phyloP scores from a whole-genome alignment of 2,113 vertebrate species.

The Xiphophorus couchianus region DNA sequence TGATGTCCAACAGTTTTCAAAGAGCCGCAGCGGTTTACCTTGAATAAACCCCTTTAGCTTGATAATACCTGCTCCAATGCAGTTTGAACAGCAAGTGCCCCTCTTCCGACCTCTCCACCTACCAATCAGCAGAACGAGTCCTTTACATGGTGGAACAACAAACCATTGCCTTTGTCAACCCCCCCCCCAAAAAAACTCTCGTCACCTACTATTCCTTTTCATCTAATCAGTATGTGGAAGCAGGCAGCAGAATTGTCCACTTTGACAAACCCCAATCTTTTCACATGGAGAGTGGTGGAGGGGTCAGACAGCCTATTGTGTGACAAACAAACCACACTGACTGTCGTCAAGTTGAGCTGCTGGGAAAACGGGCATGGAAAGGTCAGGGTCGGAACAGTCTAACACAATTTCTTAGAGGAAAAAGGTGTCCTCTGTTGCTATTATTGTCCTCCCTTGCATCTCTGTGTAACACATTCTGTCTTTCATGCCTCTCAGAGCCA shows the following conservation, averaged over 20 bases:
- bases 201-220: conserved; percentile 42
- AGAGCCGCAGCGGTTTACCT: no score
- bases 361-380: conserved; percentile 37
- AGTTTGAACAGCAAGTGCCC: no score
- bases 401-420: conserved; percentile 19
- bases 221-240: conserved; percentile 46
- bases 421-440: conserved; percentile 27
- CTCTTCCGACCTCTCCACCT: conserved; percentile 22
- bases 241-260: conserved; percentile 43
- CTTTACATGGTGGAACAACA: conserved; percentile 34
- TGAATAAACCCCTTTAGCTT: no score
- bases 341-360: conserved; percentile 22
- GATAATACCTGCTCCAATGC: no score
- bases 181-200: not conserved
- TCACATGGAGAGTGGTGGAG: conserved; percentile 16
- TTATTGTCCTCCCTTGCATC: conserved; percentile 17
- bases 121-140: conserved; percentile 23
- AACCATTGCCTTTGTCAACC: conserved; percentile 43
- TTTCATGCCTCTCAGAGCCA: conserved; percentile 4
- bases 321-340: conserved; percentile 2
- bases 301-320: not conserved
- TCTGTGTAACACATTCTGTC: conserved; percentile 13
- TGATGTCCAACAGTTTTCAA: no score
- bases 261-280: conserved; percentile 27
- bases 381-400: conserved; percentile 41